Conservation (phyloP, 2,888 invertebrate species). For the Hypolimnas misippus region DNA sequence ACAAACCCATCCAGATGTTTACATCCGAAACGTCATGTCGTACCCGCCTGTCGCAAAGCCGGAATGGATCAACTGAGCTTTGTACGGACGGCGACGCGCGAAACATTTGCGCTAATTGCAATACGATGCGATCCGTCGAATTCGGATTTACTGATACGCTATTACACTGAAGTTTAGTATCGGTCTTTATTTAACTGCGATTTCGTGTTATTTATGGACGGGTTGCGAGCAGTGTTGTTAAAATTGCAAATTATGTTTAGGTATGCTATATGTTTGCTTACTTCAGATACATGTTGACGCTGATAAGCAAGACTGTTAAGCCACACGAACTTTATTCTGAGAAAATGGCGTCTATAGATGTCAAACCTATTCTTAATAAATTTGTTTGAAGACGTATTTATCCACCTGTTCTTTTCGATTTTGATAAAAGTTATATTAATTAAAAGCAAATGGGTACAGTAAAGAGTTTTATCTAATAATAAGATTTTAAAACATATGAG, state of each 20-base stretch:
- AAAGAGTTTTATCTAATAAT: no score
- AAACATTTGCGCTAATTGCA: conserved; percentile 77
- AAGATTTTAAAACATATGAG: no score
- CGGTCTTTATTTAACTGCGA: conserved; percentile 41
- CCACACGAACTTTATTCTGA: no score
- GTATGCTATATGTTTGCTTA: no score
- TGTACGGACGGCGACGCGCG: conserved; percentile 63
- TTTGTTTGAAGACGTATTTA: no score
- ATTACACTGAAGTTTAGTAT: conserved; percentile 41
- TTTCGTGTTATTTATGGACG: conserved; percentile 26
- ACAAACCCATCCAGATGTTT: conserved; percentile 37
- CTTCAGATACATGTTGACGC: no score
- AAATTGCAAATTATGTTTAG: background rate
- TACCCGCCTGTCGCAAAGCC: conserved; percentile 75
- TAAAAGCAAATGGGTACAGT: no score
- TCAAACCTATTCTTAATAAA: no score
- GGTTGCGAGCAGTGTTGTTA: background rate
- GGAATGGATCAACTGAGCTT: conserved; percentile 75
- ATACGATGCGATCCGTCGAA: conserved; percentile 57
- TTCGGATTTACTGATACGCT: conserved; percentile 49
- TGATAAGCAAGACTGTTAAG: no score
- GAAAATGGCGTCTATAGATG: no score
- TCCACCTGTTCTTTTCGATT: no score
- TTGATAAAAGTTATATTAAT: no score
- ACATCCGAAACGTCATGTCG: conserved; percentile 51